These are phyloP conservation scores for Microctenopoma stevenorrisi DNA, from an alignment of 2,797 vertebrate species.

Conservation along the genomic window DNA sequence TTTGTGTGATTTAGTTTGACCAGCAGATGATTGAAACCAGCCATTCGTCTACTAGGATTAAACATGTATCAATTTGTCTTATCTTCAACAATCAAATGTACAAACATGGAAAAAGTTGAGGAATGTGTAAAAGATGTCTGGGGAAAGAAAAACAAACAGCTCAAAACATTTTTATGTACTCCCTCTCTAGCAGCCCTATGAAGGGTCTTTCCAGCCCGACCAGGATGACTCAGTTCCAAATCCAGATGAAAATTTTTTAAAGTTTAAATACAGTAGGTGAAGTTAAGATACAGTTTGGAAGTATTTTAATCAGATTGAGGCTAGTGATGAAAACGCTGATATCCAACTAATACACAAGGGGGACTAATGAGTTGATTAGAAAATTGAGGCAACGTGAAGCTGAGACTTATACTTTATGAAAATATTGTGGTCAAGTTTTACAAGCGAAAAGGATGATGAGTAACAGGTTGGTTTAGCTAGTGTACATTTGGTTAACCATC, in stretches of 20 bases:
- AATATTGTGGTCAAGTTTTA: not conserved
- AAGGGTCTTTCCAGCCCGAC: conserved; percentile 28
- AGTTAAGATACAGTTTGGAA: too few species aligned
- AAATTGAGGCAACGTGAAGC: not conserved
- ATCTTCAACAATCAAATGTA: conserved; percentile 41
- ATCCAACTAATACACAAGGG: not conserved
- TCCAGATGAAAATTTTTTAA: conserved; percentile 37
- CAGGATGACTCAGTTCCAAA: conserved; percentile 51
- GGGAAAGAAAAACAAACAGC: conserved; percentile 52
- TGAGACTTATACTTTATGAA: not conserved
- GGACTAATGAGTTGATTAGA: not conserved
- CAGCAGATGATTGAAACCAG: conserved; percentile 45
- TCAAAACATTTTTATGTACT: conserved; percentile 8
- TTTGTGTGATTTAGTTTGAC: conserved; percentile 45
- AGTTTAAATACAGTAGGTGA: too few species aligned
- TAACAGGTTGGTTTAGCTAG: conserved; percentile 2
- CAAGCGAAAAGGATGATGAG: not conserved
- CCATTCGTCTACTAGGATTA: conserved; percentile 10
- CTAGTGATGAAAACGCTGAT: too few species aligned
- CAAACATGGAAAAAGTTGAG: conserved; percentile 38
- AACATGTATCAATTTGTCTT: conserved; percentile 31
- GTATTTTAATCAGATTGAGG: too few species aligned
- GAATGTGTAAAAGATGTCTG: conserved; percentile 50
- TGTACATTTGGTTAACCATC: not conserved
- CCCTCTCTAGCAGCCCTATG: conserved; percentile 13